Evolutionary conservation across 2,113 vertebrate genomes (phyloP).

Genomic region (Malurus melanocephalus): DNA sequence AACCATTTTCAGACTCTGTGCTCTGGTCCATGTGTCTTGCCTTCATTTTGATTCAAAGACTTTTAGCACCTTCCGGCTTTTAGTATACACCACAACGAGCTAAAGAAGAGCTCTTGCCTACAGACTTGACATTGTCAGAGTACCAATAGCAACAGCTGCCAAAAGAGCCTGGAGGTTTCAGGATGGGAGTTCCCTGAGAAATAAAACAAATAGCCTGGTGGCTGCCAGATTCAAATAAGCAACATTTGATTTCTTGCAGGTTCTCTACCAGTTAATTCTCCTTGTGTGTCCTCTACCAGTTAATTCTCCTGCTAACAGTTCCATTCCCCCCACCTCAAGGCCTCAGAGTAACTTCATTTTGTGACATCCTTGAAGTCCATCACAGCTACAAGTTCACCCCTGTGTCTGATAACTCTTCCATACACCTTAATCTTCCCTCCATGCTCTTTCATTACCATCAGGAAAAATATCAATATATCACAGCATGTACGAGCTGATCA

Average conservation of each 20-base stretch:
- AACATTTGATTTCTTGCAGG: slow-evolving; percentile 22
- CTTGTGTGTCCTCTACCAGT: not conserved
- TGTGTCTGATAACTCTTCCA: not conserved
- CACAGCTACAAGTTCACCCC: not conserved
- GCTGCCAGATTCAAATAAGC: not conserved
- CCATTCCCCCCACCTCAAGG: not conserved
- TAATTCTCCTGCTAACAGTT: not conserved
- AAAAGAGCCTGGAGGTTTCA: slow-evolving; percentile 10
- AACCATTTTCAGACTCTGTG: not conserved
- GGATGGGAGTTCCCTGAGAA: not conserved
- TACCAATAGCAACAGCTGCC: not conserved
- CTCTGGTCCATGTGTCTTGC: not conserved
- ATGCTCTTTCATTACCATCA: not conserved
- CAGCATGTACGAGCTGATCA: not conserved
- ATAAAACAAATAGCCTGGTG: not conserved
- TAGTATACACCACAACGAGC: not conserved
- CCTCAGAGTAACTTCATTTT: not conserved
- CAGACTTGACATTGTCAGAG: not conserved
- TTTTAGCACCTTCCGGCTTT: not conserved
- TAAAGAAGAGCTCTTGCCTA: not conserved
- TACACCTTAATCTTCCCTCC: not conserved
- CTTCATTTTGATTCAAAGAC: not conserved
- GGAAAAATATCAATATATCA: not conserved
- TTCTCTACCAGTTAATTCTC: not conserved
- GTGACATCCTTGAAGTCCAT: not conserved